Evolutionary conservation across 2,797 vertebrate genomes (phyloP).

Genomic region (Propithecus perrieri): DNA sequence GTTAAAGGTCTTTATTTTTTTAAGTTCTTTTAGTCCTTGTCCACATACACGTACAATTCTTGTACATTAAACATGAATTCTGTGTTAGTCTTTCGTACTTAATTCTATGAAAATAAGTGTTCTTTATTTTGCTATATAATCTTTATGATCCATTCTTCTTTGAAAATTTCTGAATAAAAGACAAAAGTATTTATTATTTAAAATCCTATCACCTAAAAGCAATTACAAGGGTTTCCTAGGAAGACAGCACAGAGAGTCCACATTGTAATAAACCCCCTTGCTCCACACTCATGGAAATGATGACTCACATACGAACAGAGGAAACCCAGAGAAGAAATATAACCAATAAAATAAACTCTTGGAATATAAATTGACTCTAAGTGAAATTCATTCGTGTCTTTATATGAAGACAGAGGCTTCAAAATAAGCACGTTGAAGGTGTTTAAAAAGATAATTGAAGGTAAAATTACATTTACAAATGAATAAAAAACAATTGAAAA

Average conservation of each 20-base stretch:
- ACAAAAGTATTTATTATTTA: background rate
- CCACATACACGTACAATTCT: background rate
- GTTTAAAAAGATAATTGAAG: background rate
- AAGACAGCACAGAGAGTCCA: fast-evolving
- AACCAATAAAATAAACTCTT: background rate
- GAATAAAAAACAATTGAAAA: background rate
- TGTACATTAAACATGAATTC: background rate
- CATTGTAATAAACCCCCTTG: fast-evolving
- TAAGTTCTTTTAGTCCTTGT: background rate
- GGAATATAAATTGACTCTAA: background rate
- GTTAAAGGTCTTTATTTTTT: background rate
- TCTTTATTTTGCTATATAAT: background rate
- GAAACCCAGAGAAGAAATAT: background rate
- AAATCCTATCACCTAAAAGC: background rate
- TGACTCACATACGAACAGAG: fast-evolving
- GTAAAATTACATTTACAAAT: background rate
- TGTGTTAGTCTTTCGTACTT: background rate
- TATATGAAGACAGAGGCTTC: background rate
- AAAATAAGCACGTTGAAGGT: background rate
- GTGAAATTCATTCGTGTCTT: background rate
- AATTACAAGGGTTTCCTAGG: background rate
- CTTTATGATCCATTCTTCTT: background rate
- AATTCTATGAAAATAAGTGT: background rate
- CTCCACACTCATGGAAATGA: fast-evolving
- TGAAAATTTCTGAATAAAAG: conserved; percentile 26